These are phyloP conservation scores for Danio jaintianensis DNA, from an alignment of 2,797 vertebrate species.

Conservation along the genomic window DNA sequence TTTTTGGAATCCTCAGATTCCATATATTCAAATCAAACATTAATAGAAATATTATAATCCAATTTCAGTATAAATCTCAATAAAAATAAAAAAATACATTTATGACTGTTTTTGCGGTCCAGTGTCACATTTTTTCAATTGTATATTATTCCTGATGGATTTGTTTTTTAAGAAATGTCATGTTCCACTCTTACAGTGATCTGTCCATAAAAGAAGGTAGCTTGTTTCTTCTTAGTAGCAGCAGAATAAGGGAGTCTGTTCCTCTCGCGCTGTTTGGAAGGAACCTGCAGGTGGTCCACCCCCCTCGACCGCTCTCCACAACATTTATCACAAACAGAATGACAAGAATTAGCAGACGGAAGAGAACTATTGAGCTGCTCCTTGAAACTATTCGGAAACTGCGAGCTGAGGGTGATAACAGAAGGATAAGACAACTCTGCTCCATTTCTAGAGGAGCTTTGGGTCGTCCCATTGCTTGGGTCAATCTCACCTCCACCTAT, in stretches of 20 bases:
- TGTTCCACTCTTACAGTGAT: conserved; percentile 83
- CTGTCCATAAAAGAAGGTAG: conserved; percentile 82
- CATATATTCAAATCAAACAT: too few species aligned
- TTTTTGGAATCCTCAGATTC: too few species aligned
- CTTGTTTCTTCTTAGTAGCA: conserved; percentile 72
- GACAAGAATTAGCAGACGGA: conserved; percentile 50
- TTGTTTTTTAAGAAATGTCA: conserved; percentile 68
- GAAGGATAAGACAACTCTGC: conserved; percentile 63
- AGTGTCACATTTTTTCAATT: too few species aligned
- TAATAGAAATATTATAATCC: too few species aligned
- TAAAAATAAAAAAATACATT: too few species aligned
- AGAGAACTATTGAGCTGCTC: conserved; percentile 59
- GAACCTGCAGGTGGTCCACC: conserved; percentile 75
- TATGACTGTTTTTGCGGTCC: too few species aligned
- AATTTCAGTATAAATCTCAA: too few species aligned
- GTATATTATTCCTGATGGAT: too few species aligned
- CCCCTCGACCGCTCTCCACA: conserved; percentile 25
- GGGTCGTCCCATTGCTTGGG: conserved; percentile 54
- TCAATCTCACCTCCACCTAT: conserved; percentile 50
- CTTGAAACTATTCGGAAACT: conserved; percentile 60
- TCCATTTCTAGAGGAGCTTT: conserved; percentile 57
- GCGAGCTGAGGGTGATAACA: conserved; percentile 70
- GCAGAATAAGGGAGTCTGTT: conserved; percentile 74
- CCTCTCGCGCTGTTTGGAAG: conserved; percentile 70
- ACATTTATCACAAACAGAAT: conserved; percentile 55